Evolutionary conservation across 1,140 invertebrate species (phyloP).

Genomic region (Heliconius melpomene): DNA sequence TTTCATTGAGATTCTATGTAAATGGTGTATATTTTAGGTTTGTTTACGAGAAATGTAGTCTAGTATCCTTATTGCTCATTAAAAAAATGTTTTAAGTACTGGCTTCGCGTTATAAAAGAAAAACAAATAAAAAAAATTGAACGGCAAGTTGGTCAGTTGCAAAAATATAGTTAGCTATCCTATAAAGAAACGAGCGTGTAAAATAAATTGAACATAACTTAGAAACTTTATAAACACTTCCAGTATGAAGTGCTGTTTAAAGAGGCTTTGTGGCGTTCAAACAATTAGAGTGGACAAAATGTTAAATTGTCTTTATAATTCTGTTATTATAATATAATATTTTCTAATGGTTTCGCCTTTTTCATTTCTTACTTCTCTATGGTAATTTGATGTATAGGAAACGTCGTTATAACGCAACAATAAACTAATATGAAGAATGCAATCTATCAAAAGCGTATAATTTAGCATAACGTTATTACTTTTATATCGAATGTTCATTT

Average conservation of each 20-base stretch:
- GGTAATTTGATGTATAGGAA: too few relatives aligned
- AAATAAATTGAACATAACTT: neutral
- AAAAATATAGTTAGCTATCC: constrained; percentile 2
- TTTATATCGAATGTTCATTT: too few relatives aligned
- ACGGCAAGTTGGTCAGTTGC: neutral
- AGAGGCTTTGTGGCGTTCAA: neutral
- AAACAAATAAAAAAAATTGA: neutral
- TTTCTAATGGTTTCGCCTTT: neutral
- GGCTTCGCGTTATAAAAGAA: neutral
- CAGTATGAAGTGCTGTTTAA: constrained; percentile 1
- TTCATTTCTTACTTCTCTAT: neutral
- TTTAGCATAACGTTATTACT: too few relatives aligned
- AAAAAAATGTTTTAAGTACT: neutral
- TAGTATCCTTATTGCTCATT: neutral
- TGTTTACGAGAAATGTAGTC: neutral
- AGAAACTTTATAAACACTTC: constrained; percentile 8
- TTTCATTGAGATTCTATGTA: neutral
- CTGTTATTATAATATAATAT: neutral
- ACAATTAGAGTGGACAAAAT: neutral
- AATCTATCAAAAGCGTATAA: too few relatives aligned
- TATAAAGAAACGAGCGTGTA: neutral
- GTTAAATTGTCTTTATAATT: neutral
- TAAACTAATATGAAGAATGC: too few relatives aligned
- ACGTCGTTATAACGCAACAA: too few relatives aligned
- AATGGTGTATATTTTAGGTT: neutral